These are phyloP conservation scores for Nyctibius bracteatus DNA, from an alignment of 2,113 vertebrate species.

Conservation along the genomic window DNA sequence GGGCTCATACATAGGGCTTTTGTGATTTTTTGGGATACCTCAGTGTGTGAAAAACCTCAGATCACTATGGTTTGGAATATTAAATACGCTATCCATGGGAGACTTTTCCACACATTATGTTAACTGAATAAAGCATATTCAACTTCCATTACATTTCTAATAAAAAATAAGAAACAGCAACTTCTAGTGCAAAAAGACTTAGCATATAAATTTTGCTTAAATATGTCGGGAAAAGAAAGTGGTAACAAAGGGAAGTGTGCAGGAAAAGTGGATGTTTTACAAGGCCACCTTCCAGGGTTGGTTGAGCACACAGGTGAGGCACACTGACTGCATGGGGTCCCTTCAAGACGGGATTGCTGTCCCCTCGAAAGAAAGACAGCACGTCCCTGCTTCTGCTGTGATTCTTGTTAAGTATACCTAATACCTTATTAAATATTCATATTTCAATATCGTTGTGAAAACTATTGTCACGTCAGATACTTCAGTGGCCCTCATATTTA, in stretches of 20 bases:
- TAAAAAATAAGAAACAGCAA: neutral
- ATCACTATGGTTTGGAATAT: neutral
- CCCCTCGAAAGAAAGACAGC: neutral
- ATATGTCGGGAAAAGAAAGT: neutral
- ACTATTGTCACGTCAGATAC: neutral
- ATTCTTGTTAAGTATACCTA: neutral
- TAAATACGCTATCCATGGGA: neutral
- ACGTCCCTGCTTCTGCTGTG: neutral
- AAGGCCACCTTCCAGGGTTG: neutral
- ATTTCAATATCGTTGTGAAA: neutral
- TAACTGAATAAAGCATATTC: neutral
- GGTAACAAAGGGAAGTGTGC: neutral
- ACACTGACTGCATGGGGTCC: neutral
- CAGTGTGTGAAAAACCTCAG: neutral
- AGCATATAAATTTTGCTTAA: neutral
- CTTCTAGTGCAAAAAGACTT: neutral
- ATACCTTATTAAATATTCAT: neutral
- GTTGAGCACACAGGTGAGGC: accelerated
- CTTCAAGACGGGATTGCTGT: neutral
- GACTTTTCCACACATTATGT: neutral
- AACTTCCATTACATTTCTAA: neutral
- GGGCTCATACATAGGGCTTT: neutral
- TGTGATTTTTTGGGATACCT: neutral
- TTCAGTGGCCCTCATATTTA: neutral
- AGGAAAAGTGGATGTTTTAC: neutral